Percentiles rank a stretch among this genome's conserved stretches.
Evolutionary conservation across 35 echinoderm and acorn worm genomes (phyloP).

Genomic region (Apostichopus japonicus): DNA sequence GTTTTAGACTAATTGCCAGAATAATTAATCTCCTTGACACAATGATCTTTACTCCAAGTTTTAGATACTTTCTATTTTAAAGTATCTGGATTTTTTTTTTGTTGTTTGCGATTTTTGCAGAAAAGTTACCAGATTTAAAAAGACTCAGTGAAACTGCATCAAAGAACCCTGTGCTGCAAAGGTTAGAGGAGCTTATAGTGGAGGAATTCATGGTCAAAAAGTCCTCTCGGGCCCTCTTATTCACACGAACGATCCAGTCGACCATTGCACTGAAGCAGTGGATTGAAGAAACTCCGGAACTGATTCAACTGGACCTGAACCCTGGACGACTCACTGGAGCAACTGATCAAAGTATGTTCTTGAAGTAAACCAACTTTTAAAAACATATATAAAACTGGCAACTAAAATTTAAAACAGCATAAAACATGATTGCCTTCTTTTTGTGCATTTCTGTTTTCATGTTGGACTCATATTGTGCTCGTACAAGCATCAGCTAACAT

Average conservation of each 20-base stretch:
- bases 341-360: constrained; percentile 29
- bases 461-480: no score
- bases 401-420: no score
- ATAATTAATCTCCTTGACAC: no score
- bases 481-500: no score
- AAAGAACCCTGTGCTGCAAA: constrained; percentile 32
- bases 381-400: no score
- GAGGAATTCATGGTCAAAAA: not conserved
- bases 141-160: not conserved
- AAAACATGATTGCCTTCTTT: no score
- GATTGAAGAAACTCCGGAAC: constrained; percentile 26
- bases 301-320: not conserved
- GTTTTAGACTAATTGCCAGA: no score
- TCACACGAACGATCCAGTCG: constrained; percentile 45
- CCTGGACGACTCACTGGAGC: constrained; percentile 30
- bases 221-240: constrained; percentile 4
- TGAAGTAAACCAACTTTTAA: not conserved
- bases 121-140: not conserved
- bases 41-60: no score
- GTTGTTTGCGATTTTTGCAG: not conserved
- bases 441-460: no score
- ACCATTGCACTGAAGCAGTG: constrained; percentile 39
- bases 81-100: not conserved
- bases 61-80: not conserved
- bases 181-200: constrained; percentile 15